Base-by-base conservation (phyloP, 1,140 invertebrate genomes). In the Mamestra configurata region DNA sequence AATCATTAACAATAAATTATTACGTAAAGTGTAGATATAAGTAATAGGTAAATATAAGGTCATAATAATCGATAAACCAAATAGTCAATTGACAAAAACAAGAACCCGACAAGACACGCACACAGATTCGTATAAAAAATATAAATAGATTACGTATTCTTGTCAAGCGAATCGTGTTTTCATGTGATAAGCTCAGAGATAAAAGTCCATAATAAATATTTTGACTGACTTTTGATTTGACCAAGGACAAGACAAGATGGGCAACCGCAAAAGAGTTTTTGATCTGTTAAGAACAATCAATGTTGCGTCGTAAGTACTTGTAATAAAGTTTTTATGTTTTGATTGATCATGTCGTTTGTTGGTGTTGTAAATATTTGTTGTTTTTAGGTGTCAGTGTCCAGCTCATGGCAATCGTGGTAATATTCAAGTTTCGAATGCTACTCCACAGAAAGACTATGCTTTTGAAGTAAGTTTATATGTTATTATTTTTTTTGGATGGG, bases 391-490 rank as follows among this genome's bases (percentile, higher is more conserved):
- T 68, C 91, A 89, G 79, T 94, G 93, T 81, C 93, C 93, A 46
- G 88, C 91, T 27, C 93, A 94, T 76, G 87, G 92, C 6, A 86
- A 89, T 76, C 87, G 91, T 78, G 93, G 92, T 35, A 91, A 94
- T 53, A 85, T 94, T 35, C 89, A 93, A 77, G 92, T 94, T 15
- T 86, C 90, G 22, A 89, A 92, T 79, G 73, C 88, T 72, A 91
- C 89, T 66, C 90, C 90, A 27, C 57, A 80, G 4, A 92, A 92
- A 70, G 91, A 93, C 73, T 91, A 93, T 90, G 92, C 90, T 43
- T 94, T 94, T 89, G 93, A 94, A 80, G 93, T 91, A 66, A 49
- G 71, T 31, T 53, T 27, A 75, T 11, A 77, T 49, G 35, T 7
- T 24, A 57, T 11, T 57, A 46, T 13, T 59, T 35, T 18, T n/a